Base-by-base conservation (phyloP, 2,888 invertebrate species). In the Agrochola macilenta region DNA sequence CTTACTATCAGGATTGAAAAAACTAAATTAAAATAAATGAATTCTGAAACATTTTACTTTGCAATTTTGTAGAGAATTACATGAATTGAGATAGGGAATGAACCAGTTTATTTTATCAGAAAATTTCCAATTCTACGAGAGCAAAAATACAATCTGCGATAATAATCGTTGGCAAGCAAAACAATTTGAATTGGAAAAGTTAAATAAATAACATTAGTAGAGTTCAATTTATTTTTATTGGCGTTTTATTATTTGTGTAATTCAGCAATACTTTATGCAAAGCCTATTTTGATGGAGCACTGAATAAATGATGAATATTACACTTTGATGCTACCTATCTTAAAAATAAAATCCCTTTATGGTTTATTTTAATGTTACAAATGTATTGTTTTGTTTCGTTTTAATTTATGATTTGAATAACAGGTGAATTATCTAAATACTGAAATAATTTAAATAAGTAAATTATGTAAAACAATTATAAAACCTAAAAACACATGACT, bases 151-250 rank as follows among this genome's bases (percentile, higher is more conserved):
- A 81, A 76, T 86, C 71, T 76, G 35, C 74, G 77, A 82, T 87
- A 85, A 86, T 87, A 79, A 87, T 87, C 85, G 71, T 49, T 72
- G 76, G 74, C 82, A 84, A 85, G 84, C 82, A 78, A 81, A 86
- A 78, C 71, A 79, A 87, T 82, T 86, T 82, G 77, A 87, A 84
- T 84, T 82, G 77, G 64, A 77, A 87, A 80, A 87, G 78, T 73
- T 78, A 79, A 64, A 85, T 80, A 86, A 85, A 85, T 78, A 86
- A 85, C 78, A 82, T 85, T 75, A 87, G 74, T 80, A 60, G 60
- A 63, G 78, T 80, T 82, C 84, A 76, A 80, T 81, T 82, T 82
- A 76, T 76, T 79, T 87, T 78, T 84, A 84, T 84, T 69, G 76
- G 46, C 23, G 20, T 66, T 83, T 75, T 76, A 69, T 83, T 70